Conservation (phyloP, 2,888 invertebrate genomes). For the Margaritifera margaritifera region DNA sequence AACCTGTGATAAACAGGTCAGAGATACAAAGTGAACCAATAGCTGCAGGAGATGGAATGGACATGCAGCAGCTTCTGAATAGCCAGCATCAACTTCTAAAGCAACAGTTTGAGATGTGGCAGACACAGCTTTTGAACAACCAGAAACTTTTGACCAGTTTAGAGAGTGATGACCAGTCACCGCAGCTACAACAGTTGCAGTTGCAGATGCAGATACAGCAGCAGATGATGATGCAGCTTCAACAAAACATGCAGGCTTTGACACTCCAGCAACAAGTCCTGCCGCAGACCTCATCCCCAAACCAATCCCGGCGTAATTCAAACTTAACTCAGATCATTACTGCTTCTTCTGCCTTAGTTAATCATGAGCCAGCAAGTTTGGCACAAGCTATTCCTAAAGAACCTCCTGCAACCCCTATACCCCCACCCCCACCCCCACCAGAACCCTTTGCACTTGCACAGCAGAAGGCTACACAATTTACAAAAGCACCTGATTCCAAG, state of each 20-base stretch:
- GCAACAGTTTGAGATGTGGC: constrained; percentile 63
- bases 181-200: constrained; percentile 57
- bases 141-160: constrained; percentile 55
- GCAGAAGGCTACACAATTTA: constrained; percentile 24
- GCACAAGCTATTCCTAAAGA: constrained; percentile 19
- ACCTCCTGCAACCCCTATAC: constrained; percentile 24
- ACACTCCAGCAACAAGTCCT: constrained; percentile 32
- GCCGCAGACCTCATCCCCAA: constrained; percentile 1
- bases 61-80: constrained; percentile 1
- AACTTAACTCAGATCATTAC: constrained; percentile 8
- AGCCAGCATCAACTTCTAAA: constrained; percentile 42
- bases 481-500: constrained; percentile 21
- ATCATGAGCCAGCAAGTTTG: background rate
- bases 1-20: too few species aligned
- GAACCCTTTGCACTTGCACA: constrained; percentile 21
- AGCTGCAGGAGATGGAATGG: background rate
- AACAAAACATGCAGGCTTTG: constrained; percentile 51
- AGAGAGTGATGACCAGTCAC: constrained; percentile 39
- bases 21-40: too few species aligned
- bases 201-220: constrained; percentile 57
- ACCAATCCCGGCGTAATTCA: constrained; percentile 11
- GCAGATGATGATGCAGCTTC: constrained; percentile 53
- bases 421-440: constrained; percentile 22
- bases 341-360: constrained; percentile 6
- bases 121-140: constrained; percentile 63